These are phyloP conservation scores for Drosophila mercatorum DNA, from an alignment of 2,888 invertebrate genomes.

Conservation along the genomic window DNA sequence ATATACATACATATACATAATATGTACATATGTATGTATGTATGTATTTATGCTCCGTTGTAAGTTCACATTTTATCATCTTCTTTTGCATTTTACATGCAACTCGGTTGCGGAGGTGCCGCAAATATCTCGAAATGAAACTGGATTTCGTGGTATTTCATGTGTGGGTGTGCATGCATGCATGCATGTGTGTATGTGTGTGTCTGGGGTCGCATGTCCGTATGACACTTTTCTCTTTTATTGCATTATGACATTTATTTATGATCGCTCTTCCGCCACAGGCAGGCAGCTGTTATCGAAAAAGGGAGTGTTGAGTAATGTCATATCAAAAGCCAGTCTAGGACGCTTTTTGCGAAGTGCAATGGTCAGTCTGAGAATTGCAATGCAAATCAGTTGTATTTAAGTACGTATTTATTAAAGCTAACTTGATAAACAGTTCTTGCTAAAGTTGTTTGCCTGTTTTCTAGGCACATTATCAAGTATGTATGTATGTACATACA, in stretches of 20 bases:
- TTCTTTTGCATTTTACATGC: conserved; percentile 51
- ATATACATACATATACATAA: not conserved
- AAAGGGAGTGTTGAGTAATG: conserved; percentile 29
- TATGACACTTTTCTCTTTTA: conserved; percentile 73
- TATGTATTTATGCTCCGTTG: conserved; percentile 13
- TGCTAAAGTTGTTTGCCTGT: too few species aligned
- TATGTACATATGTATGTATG: not conserved
- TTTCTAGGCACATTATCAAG: too few species aligned
- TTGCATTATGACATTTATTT: conserved; percentile 77
- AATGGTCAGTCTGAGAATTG: conserved; percentile 26
- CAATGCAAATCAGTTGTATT: conserved; percentile 2
- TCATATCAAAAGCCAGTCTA: conserved; percentile 24
- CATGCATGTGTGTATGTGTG: conserved; percentile 3
- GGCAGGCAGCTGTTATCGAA: not conserved
- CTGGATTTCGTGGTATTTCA: conserved; percentile 44
- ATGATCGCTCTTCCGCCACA: conserved; percentile 54
- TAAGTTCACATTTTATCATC: conserved; percentile 36
- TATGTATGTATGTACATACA: not conserved
- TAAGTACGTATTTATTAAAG: not conserved
- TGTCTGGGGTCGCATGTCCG: conserved; percentile 59
- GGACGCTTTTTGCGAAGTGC: conserved; percentile 20
- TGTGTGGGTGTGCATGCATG: conserved; percentile 20
- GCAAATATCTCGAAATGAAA: conserved; percentile 37
- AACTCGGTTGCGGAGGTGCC: conserved; percentile 52
- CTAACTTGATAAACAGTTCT: conserved; percentile 16